Conservation (phyloP, 2,888 invertebrate species). For the Drosophila nr. fundita region DNA sequence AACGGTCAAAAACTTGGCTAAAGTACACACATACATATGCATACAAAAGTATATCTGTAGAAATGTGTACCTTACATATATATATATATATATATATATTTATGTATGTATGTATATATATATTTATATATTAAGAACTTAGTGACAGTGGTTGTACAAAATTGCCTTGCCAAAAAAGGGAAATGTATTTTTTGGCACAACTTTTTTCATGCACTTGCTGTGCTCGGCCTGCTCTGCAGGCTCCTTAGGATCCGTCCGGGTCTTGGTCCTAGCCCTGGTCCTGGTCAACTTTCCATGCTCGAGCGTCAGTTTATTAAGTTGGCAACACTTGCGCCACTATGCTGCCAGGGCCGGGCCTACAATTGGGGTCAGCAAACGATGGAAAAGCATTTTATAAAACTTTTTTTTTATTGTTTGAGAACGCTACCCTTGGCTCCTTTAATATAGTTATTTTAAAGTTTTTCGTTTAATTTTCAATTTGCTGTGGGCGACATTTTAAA, state of each 20-base stretch:
- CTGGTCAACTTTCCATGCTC: conserved; percentile 78
- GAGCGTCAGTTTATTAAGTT: conserved; percentile 78
- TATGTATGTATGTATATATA: background rate
- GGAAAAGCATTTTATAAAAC: conserved; percentile 55
- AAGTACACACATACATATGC: conserved; percentile 4
- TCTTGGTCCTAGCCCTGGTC: conserved; percentile 22
- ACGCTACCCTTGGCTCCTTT: conserved; percentile 25
- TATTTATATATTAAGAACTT: conserved; percentile 51
- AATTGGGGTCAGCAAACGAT: conserved; percentile 68
- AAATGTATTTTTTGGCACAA: conserved; percentile 78
- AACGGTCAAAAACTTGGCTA: conserved; percentile 55
- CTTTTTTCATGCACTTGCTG: conserved; percentile 73
- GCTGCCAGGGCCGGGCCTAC: conserved; percentile 59
- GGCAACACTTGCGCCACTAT: conserved; percentile 74
- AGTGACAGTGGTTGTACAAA: conserved; percentile 65
- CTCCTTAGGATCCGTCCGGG: background rate
- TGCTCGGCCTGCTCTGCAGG: conserved; percentile 8
- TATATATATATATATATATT: conserved; percentile 2
- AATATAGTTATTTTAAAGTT: conserved; percentile 79
- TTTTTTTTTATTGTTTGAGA: conserved; percentile 49
- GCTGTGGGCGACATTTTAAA: conserved; percentile 73
- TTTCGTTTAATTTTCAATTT: conserved; percentile 82
- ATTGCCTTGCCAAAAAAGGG: conserved; percentile 45
- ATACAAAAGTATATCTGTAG: background rate
- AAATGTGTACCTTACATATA: conserved; percentile 5